These are phyloP conservation scores for Neotoma lepida DNA, from an alignment of 2,113 vertebrate species.

Conservation along the genomic window DNA sequence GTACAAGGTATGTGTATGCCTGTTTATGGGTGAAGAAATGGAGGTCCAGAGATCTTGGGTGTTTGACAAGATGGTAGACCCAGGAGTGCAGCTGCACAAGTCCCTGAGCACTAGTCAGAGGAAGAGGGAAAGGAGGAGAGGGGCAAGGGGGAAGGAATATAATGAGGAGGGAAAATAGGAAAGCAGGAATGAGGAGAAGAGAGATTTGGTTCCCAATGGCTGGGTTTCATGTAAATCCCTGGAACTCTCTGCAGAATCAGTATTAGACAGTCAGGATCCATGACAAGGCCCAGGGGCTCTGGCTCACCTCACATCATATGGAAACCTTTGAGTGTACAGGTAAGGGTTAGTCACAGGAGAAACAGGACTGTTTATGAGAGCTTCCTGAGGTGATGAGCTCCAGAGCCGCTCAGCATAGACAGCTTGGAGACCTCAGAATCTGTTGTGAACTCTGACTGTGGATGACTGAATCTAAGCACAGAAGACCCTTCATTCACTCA, in stretches of 20 bases:
- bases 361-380: not conserved
- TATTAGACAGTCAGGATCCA: not conserved
- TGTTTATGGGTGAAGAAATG: not conserved
- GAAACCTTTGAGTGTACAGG: not conserved
- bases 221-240: not conserved
- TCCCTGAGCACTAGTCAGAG: accelerated
- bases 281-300: not conserved
- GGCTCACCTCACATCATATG: not conserved
- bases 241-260: not conserved
- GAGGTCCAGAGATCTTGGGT: not conserved
- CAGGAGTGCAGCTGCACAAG: too few species aligned
- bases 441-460: not conserved
- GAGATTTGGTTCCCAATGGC: not conserved
- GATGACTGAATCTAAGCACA: not conserved
- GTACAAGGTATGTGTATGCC: not conserved
- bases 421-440: accelerated
- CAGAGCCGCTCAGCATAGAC: too few species aligned
- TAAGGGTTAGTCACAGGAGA: not conserved
- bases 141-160: too few species aligned
- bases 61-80: not conserved
- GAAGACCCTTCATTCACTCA: not conserved
- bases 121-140: too few species aligned
- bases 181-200: too few species aligned
- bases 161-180: not conserved
- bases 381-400: not conserved